phyloP scores from a whole-genome alignment of 2,113 vertebrate species.

The Lathamus discolor region DNA sequence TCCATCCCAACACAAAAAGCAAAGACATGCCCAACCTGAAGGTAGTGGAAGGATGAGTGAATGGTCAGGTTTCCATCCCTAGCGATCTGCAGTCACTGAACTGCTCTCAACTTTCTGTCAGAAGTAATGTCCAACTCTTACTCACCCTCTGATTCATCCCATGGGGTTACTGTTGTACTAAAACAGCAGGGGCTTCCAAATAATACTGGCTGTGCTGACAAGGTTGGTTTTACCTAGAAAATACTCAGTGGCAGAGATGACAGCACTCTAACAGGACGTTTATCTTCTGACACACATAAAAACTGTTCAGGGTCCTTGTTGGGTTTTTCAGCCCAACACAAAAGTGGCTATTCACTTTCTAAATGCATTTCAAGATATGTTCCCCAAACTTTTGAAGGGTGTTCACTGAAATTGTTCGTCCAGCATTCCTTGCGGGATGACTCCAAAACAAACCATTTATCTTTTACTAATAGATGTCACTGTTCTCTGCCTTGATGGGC shows the following conservation, averaged over 20 bases:
- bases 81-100: neutral
- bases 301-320: no score
- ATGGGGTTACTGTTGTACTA: neutral
- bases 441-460: neutral
- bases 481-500: neutral
- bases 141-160: neutral
- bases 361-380: neutral
- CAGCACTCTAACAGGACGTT: neutral
- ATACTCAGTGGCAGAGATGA: neutral
- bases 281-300: neutral
- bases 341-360: neutral
- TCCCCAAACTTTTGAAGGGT: neutral
- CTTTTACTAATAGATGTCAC: neutral
- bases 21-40: fast-evolving
- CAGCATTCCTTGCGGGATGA: neutral
- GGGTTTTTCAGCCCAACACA: neutral
- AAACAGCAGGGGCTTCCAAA: neutral
- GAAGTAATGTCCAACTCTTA: fast-evolving
- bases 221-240: neutral
- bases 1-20: neutral
- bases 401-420: neutral
- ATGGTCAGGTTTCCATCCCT: neutral
- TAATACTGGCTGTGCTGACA: neutral
- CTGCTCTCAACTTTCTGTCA: neutral
- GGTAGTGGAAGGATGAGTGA: neutral